These are phyloP conservation scores for Polydrusus cervinus DNA, from an alignment of 2,888 invertebrate species.

Conservation along the genomic window DNA sequence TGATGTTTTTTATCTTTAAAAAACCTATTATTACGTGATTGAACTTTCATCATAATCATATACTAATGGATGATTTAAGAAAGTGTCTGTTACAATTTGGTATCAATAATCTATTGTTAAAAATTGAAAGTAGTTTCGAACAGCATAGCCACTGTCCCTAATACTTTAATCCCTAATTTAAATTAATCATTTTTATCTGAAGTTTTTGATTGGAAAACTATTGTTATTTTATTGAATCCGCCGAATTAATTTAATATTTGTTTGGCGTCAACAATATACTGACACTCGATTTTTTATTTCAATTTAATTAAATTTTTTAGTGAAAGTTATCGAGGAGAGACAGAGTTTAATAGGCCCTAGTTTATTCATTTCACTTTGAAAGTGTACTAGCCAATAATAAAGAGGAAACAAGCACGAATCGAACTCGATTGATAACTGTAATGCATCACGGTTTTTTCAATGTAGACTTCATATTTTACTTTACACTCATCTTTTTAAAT, in stretches of 20 bases:
- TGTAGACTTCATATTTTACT: too few relatives aligned
- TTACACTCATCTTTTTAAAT: too few relatives aligned
- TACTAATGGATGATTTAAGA: neutral
- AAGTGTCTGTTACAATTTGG: neutral
- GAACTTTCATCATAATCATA: too few relatives aligned
- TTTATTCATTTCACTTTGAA: too few relatives aligned
- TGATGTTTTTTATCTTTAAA: too few relatives aligned
- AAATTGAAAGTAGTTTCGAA: slow-evolving; percentile 10
- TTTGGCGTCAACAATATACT: neutral
- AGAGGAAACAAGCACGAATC: too few relatives aligned
- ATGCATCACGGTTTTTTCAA: too few relatives aligned
- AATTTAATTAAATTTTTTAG: neutral
- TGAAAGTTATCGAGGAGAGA: neutral
- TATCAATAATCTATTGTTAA: neutral
- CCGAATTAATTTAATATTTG: slow-evolving; percentile 1
- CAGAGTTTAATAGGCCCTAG: neutral
- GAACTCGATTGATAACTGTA: too few relatives aligned
- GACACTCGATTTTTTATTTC: neutral
- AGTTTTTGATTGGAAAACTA: slow-evolving; percentile 17
- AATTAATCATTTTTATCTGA: slow-evolving; percentile 18
- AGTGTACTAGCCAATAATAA: too few relatives aligned
- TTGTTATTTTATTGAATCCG: slow-evolving; percentile 6
- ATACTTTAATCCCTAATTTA: neutral
- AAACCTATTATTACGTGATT: neutral
- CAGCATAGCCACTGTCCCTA: neutral